Base-by-base conservation (phyloP, 2,797 vertebrate species). In the Cottoperca gobio region DNA sequence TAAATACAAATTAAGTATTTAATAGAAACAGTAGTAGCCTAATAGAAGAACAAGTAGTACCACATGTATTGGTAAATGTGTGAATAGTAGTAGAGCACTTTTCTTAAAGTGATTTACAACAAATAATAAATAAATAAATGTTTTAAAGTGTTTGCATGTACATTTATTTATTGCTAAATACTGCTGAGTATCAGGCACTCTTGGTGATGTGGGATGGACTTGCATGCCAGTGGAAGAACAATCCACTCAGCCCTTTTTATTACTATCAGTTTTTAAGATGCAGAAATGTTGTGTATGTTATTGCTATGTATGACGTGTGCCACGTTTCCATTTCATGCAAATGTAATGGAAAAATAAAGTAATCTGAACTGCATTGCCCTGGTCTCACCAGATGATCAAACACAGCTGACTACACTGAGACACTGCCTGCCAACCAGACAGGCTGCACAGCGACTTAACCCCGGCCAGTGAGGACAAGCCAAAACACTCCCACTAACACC, bases 381-480 rank as follows among this genome's bases (percentile, higher is more conserved):
- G 12, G 52, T 64, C 13, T 37, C 40, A 57, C 17, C 64, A 72
- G 33, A 73, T 58, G 70, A 81, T 70, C 33, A 81, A 81, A 81
- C 58, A 64, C 46, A 79, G 69, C 55, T 37, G 42, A 65, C 53
- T 40, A 5, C 45, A 35, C n/a, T 57, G 5, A 67, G 63, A 68
- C 46, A 50, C 42, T 48, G 54, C 68, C 66, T 61, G 64, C 54
- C 55, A 70, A 85, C 45, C 73, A 77, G 59, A 75, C 76, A 49
- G 69, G 70, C 63, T 66, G 53, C 66, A 72, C 53, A 73, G 48
- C 10, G 11, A 73, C 76, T 86, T 76, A 85, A 72, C 65, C 50
- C 54, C 28, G 58, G 31, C 73, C 61, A 33, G 35, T 31, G 68
- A 80, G 68, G 54, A 86, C 60, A 26, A 80, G 69, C 61, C 70